Percentiles rank a stretch among this genome's conserved stretches.
phyloP scores from a whole-genome alignment of 2,797 vertebrate species.

The Distichodus sexfasciatus region DNA sequence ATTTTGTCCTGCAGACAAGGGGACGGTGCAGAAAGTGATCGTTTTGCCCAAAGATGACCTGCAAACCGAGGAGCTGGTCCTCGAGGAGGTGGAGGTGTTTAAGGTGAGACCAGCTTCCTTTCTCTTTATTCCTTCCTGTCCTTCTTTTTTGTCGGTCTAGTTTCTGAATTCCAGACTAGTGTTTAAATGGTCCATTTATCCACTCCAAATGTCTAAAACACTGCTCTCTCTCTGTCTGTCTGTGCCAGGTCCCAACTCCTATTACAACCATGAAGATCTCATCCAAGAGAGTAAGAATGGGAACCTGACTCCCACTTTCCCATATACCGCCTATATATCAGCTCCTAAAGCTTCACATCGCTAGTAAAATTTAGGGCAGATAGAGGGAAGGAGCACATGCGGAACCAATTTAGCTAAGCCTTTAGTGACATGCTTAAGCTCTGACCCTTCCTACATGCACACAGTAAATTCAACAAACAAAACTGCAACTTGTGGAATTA shows the following conservation, averaged over 20 bases:
- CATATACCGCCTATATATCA: constrained; percentile 19
- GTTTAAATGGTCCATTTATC: not conserved
- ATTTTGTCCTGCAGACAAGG: constrained; percentile 79
- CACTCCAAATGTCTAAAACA: not conserved
- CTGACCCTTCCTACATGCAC: too few species aligned
- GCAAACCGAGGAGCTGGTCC: constrained; percentile 92
- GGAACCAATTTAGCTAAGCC: constrained; percentile 29
- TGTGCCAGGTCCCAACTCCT: constrained; percentile 83
- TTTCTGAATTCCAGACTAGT: not conserved
- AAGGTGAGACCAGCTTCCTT: constrained; percentile 74
- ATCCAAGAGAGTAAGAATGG: constrained; percentile 92
- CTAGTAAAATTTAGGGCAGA: not conserved
- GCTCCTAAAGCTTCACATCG: constrained; percentile 18
- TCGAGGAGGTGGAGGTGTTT: constrained; percentile 97
- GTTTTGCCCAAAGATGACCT: constrained; percentile 94
- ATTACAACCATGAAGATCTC: constrained; percentile 98
- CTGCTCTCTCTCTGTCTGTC: not conserved
- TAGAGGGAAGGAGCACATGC: constrained; percentile 10
- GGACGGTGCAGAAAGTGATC: constrained; percentile 97
- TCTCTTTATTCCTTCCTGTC: not conserved
- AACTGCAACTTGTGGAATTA: too few species aligned
- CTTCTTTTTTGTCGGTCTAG: not conserved
- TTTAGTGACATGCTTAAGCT: too few species aligned
- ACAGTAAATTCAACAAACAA: too few species aligned
- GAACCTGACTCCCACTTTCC: constrained; percentile 43